These are phyloP conservation scores for Xenus cinereus DNA, from an alignment of 2,113 vertebrate genomes.

Conservation along the genomic window DNA sequence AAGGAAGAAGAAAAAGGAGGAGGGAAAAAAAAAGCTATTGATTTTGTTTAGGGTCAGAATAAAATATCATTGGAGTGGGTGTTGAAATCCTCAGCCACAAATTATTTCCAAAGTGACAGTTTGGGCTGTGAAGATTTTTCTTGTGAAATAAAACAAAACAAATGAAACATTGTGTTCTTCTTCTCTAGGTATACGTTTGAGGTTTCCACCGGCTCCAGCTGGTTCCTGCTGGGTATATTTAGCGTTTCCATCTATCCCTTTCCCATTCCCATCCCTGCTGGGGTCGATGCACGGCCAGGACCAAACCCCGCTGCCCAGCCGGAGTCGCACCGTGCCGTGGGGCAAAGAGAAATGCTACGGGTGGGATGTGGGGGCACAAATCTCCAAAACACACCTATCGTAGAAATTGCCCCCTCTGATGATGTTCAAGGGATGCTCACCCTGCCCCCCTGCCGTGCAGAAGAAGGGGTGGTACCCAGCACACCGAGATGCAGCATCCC, in stretches of 20 bases:
- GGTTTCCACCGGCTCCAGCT: slow-evolving; percentile 23
- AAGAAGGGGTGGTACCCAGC: not conserved
- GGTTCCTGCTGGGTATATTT: slow-evolving; percentile 30
- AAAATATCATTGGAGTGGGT: slow-evolving; percentile 65
- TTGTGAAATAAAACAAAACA: slow-evolving; percentile 64
- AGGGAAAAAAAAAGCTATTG: slow-evolving; percentile 9
- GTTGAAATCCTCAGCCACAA: slow-evolving; percentile 61
- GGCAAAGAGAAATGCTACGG: not conserved
- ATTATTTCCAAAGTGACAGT: slow-evolving; percentile 59
- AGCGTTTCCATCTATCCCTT: not conserved
- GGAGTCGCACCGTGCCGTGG: not conserved
- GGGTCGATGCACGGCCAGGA: not conserved
- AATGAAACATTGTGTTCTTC: slow-evolving; percentile 37
- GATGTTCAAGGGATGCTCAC: fast-evolving
- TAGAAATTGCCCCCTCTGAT: fast-evolving
- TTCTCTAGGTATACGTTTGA: not conserved
- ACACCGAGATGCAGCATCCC: fast-evolving
- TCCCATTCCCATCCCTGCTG: not conserved
- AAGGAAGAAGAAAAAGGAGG: slow-evolving; percentile 36
- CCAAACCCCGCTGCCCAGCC: not conserved
- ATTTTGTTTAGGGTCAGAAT: slow-evolving; percentile 71
- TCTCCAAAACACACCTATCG: not conserved
- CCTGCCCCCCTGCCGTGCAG: not conserved
- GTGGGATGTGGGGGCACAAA: not conserved
- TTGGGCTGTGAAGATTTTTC: slow-evolving; percentile 32